Conservation (phyloP, 2,797 vertebrate species). For the Furcifer pardalis region DNA sequence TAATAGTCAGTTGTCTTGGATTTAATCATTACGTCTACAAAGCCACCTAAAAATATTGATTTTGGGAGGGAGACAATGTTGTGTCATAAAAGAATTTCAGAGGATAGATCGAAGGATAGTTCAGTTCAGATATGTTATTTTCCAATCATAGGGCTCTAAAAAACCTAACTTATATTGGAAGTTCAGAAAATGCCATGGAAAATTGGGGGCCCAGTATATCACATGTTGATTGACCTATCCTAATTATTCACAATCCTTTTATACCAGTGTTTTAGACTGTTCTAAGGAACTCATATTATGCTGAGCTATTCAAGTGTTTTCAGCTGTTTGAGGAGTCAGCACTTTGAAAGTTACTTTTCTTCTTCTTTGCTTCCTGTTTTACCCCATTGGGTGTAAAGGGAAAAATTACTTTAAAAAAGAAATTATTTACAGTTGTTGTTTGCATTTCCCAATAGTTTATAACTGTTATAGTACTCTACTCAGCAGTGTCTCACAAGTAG, state of each 20-base stretch:
- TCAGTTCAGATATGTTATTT: not conserved
- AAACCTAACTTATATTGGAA: not conserved
- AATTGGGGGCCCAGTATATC: not conserved
- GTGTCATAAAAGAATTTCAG: not conserved
- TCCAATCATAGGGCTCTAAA: not conserved
- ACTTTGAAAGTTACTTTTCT: too few species aligned
- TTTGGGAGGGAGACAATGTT: not conserved
- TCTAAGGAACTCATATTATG: not conserved
- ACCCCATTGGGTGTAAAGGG: too few species aligned
- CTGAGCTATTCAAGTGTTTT: not conserved
- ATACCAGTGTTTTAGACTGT: too few species aligned
- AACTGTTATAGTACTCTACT: not conserved
- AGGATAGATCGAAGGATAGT: not conserved
- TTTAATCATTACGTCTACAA: not conserved
- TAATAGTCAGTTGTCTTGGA: not conserved
- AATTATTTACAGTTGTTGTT: not conserved
- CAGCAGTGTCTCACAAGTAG: not conserved
- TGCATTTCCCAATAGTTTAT: not conserved
- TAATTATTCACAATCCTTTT: not conserved
- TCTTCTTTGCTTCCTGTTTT: too few species aligned
- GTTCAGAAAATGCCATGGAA: not conserved
- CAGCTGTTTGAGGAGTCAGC: too few species aligned
- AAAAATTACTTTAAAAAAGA: not conserved
- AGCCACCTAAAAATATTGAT: not conserved
- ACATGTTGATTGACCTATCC: not conserved